phyloP scores from a whole-genome alignment of 2,888 invertebrate species.

The Scaeva pyrastri region DNA sequence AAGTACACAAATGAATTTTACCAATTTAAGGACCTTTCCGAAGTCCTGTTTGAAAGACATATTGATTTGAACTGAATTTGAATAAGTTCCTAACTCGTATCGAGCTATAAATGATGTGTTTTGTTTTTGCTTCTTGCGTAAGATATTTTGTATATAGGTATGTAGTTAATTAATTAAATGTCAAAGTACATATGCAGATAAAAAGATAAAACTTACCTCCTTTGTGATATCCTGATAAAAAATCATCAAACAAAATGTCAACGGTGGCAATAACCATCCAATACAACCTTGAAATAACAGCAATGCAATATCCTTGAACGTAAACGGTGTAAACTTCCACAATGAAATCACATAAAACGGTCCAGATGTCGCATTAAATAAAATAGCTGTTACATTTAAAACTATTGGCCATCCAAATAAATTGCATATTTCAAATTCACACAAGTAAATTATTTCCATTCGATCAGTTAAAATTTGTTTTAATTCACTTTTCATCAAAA shows the following conservation, averaged over 20 bases:
- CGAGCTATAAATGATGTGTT: too few relatives aligned
- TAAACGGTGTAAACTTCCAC: not conserved
- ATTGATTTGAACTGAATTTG: not conserved
- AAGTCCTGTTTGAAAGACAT: not conserved
- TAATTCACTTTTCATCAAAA: not conserved
- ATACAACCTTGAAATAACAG: not conserved
- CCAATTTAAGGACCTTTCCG: not conserved
- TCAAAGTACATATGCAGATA: too few relatives aligned
- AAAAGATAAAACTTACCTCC: not conserved
- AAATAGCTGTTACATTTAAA: not conserved
- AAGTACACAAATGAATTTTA: not conserved
- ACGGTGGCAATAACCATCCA: not conserved
- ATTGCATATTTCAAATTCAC: slow-evolving; percentile 2
- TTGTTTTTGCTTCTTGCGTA: too few relatives aligned
- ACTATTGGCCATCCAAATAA: not conserved
- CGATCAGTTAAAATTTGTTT: not conserved
- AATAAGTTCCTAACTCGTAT: too few relatives aligned
- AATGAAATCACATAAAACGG: not conserved
- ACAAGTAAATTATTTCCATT: not conserved
- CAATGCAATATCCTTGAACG: not conserved
- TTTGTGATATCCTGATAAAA: not conserved
- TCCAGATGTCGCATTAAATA: not conserved
- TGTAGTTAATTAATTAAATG: too few relatives aligned
- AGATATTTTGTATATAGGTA: too few relatives aligned
- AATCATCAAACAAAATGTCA: not conserved